Evolutionary conservation across 2,888 invertebrate species (phyloP), one percentile per base, ranked within the genome.

Genomic region (Chrysolina americana): DNA sequence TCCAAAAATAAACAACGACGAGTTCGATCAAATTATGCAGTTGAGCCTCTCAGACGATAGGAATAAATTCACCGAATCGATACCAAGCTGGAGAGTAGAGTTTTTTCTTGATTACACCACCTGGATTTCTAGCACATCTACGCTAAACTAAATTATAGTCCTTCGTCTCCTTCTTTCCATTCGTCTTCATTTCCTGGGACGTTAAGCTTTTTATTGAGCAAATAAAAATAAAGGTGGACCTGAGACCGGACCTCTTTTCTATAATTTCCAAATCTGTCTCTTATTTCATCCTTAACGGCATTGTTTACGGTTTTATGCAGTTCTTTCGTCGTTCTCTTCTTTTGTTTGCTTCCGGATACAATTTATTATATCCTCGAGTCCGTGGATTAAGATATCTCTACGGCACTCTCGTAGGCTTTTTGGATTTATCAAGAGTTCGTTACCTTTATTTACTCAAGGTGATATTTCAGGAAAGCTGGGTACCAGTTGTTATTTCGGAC

Each of bases 271-370:
- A 77, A 74, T 74, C 72, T 74, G 73, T 73, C 74, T 62, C 74
- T 74, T 77, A 77, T 77, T 77, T 77, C 76, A 77, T 77, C 74
- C 76, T 77, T 77, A 77, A 74, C 74, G 65, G 74, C 74, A 73
- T 73, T 77, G 74, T 77, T 77, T 74, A 72, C 74, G 64, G 68
- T 66, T 73, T 73, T 63, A 28, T 28, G 41, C 50, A 68, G 64
- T 59, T 36, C 36, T 59, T 59, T 59, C 28, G 44, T 59, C 28
- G 44, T 50, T 71, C 19, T 44, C 23, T 48, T n/a, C 68, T 56
- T 68, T 73, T 64, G 73, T 69, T 69, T 73, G 73, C 65, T 63
- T 63, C 68, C 68, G 44, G 44, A 41, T 53, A 69, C 59, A 73
- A 73, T 73, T 69, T 64, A 73, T 73, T 68, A 64, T 68, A 21